phyloP scores from a whole-genome alignment of 2,888 invertebrate genomes.

The Lymantria dispar region DNA sequence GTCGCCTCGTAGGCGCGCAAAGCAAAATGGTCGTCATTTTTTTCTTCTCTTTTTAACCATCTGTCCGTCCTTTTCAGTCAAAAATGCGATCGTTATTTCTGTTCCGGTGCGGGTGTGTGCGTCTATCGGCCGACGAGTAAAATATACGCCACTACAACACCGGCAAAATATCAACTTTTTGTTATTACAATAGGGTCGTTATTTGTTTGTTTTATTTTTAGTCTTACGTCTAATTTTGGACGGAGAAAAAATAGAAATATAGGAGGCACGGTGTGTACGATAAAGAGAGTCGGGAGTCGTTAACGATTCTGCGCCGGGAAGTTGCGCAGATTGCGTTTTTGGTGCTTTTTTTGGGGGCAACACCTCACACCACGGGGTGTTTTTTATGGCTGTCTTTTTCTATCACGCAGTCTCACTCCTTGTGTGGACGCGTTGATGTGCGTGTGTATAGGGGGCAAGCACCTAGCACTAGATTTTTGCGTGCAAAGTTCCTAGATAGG shows the following conservation, averaged over 20 bases:
- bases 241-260: constrained; percentile 82
- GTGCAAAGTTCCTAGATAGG: constrained; percentile 77
- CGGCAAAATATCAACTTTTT: constrained; percentile 31
- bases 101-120: constrained; percentile 79
- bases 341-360: constrained; percentile 83
- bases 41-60: constrained; percentile 83
- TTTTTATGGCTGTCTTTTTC: constrained; percentile 80
- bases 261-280: constrained; percentile 79
- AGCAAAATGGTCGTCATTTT: constrained; percentile 82
- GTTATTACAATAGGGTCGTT: constrained; percentile 11
- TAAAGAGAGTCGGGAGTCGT: constrained; percentile 82
- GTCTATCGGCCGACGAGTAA: constrained; percentile 57
- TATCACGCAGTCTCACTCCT: constrained; percentile 69
- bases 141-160: constrained; percentile 49
- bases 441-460: constrained; percentile 61
- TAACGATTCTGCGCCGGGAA: constrained; percentile 84
- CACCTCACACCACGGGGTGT: constrained; percentile 79
- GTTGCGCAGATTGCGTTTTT: constrained; percentile 84
- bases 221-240: constrained; percentile 76
- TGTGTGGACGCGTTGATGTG: constrained; percentile 42
- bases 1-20: constrained; percentile 70
- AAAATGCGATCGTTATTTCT: constrained; percentile 84
- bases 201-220: constrained; percentile 36
- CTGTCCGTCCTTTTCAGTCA: constrained; percentile 82
- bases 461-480: constrained; percentile 80